Evolutionary conservation across 1,140 invertebrate genomes (phyloP).

Genomic region (Bombus affinis): DNA sequence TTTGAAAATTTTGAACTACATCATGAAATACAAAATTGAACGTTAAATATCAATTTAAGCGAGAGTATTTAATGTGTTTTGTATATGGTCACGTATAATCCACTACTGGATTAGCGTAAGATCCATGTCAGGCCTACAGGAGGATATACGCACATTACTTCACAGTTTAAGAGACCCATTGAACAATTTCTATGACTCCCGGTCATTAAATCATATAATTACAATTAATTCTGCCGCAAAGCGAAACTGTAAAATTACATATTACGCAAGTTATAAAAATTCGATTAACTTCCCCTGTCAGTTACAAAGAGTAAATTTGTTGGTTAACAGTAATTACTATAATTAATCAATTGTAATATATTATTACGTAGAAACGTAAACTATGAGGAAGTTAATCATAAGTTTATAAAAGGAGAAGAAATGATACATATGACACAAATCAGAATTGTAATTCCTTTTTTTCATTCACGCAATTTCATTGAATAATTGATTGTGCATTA

Average conservation of each 20-base stretch:
- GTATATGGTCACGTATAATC: neutral
- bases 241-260: neutral
- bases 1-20: neutral
- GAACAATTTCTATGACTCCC: neutral
- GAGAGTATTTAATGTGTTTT: neutral
- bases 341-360: neutral
- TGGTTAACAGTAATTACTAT: neutral
- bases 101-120: neutral
- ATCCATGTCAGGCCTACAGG: neutral
- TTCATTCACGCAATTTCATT: neutral
- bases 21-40: neutral
- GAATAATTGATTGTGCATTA: neutral
- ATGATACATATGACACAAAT: neutral
- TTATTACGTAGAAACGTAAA: neutral
- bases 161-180: neutral
- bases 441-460: neutral
- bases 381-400: neutral
- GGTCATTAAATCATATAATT: neutral
- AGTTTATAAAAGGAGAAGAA: neutral
- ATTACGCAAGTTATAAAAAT: neutral
- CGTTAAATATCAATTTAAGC: neutral
- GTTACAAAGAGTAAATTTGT: neutral
- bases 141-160: neutral
- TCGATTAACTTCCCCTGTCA: neutral
- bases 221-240: neutral